phyloP scores from a whole-genome alignment of 2,797 vertebrate species.

The Bryconaethiops microstoma region DNA sequence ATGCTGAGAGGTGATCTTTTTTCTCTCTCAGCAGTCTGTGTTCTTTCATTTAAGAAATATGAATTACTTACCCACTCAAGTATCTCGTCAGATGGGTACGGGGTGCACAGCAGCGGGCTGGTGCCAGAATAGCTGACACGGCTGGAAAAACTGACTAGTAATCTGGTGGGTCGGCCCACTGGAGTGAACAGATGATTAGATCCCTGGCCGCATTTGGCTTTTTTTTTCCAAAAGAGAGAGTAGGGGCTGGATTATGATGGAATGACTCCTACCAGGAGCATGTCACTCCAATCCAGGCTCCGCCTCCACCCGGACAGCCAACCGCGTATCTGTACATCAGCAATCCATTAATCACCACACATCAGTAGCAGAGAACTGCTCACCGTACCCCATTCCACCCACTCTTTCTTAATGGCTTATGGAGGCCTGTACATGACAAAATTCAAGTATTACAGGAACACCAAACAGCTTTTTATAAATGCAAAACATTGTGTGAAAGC shows the following conservation, averaged over 20 bases:
- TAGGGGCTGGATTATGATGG: slow-evolving; percentile 54
- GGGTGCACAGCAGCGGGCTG: slow-evolving; percentile 33
- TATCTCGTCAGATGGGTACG: slow-evolving; percentile 57
- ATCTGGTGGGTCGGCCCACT: slow-evolving; percentile 60
- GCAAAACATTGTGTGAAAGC: no score
- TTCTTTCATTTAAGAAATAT: slow-evolving; percentile 59
- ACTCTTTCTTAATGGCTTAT: background rate
- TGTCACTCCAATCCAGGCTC: slow-evolving; percentile 52
- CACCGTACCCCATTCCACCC: slow-evolving; percentile 53
- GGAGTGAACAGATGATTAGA: slow-evolving; percentile 61
- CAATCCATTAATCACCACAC: slow-evolving; percentile 59
- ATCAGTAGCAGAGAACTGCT: slow-evolving; percentile 50
- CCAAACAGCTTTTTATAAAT: no score
- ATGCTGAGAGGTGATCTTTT: slow-evolving; percentile 59
- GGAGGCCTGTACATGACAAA: background rate
- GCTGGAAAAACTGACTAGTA: slow-evolving; percentile 63
- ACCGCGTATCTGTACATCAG: slow-evolving; percentile 61
- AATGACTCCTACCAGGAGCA: slow-evolving; percentile 39
- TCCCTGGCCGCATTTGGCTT: slow-evolving; percentile 54
- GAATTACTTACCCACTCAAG: slow-evolving; percentile 65
- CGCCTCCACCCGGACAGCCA: slow-evolving; percentile 29
- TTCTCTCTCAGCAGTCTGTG: slow-evolving; percentile 51
- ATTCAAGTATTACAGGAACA: no score
- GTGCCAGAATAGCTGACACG: slow-evolving; percentile 64
- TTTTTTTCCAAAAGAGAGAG: slow-evolving; percentile 39